Conservation (phyloP, 1,140 invertebrate species). For the Anoplolepis gracilipes region DNA sequence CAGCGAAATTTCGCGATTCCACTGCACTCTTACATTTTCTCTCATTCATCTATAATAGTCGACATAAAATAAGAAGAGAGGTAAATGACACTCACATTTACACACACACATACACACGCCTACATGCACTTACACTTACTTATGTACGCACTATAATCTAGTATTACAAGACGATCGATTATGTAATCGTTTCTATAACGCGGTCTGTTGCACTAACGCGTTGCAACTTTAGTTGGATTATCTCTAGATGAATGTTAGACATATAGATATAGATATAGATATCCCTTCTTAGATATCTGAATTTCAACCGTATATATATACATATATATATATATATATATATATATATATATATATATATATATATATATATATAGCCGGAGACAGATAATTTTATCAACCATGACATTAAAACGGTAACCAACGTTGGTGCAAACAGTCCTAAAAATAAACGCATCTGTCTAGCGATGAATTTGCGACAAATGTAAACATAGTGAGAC, state of each 20-base stretch:
- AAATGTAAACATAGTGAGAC: conserved; percentile 7
- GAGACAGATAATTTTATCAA: background rate
- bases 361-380: background rate
- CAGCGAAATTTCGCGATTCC: conserved; percentile 1
- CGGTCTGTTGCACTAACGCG: conserved; percentile 33
- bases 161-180: background rate
- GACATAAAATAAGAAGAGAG: background rate
- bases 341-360: background rate
- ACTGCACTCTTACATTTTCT: conserved; percentile 19
- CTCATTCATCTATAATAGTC: background rate
- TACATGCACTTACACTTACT: background rate
- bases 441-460: conserved; percentile 8
- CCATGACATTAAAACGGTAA: background rate
- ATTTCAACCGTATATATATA: background rate
- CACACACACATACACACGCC: background rate
- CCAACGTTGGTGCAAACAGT: conserved; percentile 20
- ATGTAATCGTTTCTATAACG: background rate
- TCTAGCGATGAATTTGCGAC: conserved; percentile 12
- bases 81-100: background rate
- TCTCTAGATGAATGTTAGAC: conserved; percentile 8
- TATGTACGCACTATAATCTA: background rate
- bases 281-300: background rate
- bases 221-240: background rate
- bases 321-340: background rate
- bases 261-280: background rate